Evolutionary conservation across 2,888 invertebrate genomes (phyloP).

Genomic region (Drosophila phalerata): DNA sequence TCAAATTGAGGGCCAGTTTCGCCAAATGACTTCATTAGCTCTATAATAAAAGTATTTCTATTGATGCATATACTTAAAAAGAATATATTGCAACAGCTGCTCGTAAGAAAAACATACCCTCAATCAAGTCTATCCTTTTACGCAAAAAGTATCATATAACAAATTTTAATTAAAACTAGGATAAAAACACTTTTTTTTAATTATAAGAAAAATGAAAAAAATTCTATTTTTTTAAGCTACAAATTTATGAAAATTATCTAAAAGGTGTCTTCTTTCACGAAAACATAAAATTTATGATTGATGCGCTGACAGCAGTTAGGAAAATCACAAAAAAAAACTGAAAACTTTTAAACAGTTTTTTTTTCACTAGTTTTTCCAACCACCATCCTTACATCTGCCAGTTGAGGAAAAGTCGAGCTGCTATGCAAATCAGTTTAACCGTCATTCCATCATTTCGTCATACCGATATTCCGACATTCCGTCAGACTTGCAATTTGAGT

Average conservation of each 20-base stretch:
- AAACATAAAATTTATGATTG: constrained; percentile 74
- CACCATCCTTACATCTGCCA: constrained; percentile 58
- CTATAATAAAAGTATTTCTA: constrained; percentile 9
- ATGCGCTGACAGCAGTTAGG: constrained; percentile 54
- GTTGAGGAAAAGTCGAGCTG: constrained; percentile 21
- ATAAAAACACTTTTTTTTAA: constrained; percentile 35
- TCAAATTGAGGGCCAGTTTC: constrained; percentile 33
- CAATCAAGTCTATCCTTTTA: constrained; percentile 3
- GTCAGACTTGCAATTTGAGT: constrained; percentile 82
- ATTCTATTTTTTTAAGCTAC: background rate
- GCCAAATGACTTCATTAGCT: constrained; percentile 52
- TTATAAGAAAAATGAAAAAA: constrained; percentile 8
- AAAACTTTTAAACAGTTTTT: constrained; percentile 54
- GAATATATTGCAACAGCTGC: constrained; percentile 36
- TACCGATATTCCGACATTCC: constrained; percentile 15
- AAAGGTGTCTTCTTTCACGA: constrained; percentile 63
- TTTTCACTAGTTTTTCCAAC: constrained; percentile 52
- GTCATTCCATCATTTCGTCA: constrained; percentile 26
- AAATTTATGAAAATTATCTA: constrained; percentile 23
- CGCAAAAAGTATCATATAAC: constrained; percentile 62
- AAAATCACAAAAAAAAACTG: constrained; percentile 37
- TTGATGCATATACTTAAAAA: background rate
- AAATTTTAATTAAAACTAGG: constrained; percentile 58
- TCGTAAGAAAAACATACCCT: constrained; percentile 15
- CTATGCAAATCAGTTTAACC: constrained; percentile 72